A percentile compares a stretch with the other conserved stretches of the same genome.
Conservation (phyloP, 92 coral and sea anemone species). For the Pocillopora meandrina region DNA sequence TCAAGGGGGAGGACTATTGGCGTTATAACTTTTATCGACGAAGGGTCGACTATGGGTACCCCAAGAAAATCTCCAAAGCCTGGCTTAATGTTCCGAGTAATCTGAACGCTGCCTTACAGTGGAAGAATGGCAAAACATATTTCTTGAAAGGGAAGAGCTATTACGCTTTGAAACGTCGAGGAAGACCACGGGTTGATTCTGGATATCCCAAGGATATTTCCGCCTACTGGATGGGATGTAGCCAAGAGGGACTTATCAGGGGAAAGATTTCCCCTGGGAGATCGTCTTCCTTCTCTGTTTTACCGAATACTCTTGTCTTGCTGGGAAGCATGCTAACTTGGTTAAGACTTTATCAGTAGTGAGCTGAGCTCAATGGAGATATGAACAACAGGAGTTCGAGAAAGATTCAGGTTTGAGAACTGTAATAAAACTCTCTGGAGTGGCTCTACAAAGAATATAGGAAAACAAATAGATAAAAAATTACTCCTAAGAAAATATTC, state of each 20-base stretch:
- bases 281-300: conserved; percentile 9
- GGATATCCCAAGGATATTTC: conserved; percentile 63
- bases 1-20: conserved; percentile 85
- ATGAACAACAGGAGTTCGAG: too few relatives aligned
- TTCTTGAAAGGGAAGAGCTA: conserved; percentile 69
- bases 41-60: conserved; percentile 76
- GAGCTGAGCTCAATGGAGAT: too few relatives aligned
- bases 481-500: too few relatives aligned
- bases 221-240: conserved; percentile 70
- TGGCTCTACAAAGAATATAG: too few relatives aligned
- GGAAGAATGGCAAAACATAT: conserved; percentile 81
- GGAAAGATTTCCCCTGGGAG: conserved; percentile 39
- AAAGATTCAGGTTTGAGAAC: too few relatives aligned
- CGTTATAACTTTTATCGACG: conserved; percentile 58
- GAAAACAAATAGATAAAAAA: too few relatives aligned
- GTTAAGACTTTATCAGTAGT: background rate
- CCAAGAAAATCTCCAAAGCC: conserved; percentile 44
- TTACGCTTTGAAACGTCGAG: conserved; percentile 49
- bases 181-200: conserved; percentile 38
- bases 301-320: conserved; percentile 23
- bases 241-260: background rate
- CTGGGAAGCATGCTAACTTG: conserved; percentile 5
- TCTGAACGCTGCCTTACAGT: conserved; percentile 70
- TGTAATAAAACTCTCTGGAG: too few relatives aligned
- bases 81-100: conserved; percentile 74